Evolutionary conservation across 2,797 vertebrate genomes (phyloP).

Genomic region (Coregonus sp.): DNA sequence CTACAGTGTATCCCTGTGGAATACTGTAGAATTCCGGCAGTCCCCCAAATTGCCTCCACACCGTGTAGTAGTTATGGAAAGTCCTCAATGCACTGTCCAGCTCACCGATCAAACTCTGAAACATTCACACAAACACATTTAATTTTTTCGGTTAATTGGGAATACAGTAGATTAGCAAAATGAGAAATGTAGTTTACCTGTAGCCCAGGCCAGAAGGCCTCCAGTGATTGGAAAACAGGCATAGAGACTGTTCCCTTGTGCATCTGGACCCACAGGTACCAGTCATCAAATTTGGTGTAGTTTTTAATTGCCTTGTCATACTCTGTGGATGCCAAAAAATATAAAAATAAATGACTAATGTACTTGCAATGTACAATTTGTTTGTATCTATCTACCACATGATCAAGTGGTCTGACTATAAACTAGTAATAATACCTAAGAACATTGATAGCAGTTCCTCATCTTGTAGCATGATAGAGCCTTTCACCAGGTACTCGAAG

Average conservation of each 20-base stretch:
- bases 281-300: conserved; percentile 96
- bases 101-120: conserved; percentile 90
- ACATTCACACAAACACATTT: background rate
- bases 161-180: background rate
- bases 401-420: background rate
- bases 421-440: conserved; percentile 70
- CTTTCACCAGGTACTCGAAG: conserved; percentile 96
- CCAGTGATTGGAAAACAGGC: conserved; percentile 96
- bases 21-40: conserved; percentile 98
- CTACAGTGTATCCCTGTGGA: conserved; percentile 94
- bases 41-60: conserved; percentile 97
- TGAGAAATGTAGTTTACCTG: conserved; percentile 77
- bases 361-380: background rate
- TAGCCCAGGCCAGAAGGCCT: conserved; percentile 96
- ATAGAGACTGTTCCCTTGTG: conserved; percentile 96
- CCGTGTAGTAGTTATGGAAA: conserved; percentile 95
- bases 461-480: conserved; percentile 92
- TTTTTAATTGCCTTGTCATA: conserved; percentile 92
- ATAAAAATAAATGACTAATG: background rate
- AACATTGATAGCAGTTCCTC: conserved; percentile 92
- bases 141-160: background rate
- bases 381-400: background rate
- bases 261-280: conserved; percentile 99
- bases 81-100: conserved; percentile 89
- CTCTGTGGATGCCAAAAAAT: conserved; percentile 69